These are phyloP conservation scores for Tenrec ecaudatus DNA, from an alignment of 2,113 vertebrate genomes.

Conservation along the genomic window DNA sequence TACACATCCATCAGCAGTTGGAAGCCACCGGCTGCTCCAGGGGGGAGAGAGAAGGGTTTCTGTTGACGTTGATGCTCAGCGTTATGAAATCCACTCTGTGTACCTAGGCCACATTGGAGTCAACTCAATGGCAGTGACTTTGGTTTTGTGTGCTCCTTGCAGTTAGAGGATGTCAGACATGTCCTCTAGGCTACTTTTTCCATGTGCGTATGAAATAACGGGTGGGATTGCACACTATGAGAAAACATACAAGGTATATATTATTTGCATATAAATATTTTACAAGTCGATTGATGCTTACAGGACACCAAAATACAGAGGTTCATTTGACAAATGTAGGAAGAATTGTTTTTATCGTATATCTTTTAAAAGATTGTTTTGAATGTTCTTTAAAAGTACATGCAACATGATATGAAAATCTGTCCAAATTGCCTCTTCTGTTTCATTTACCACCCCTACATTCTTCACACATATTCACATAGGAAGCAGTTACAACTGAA, in stretches of 20 bases:
- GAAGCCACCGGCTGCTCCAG: too few species aligned
- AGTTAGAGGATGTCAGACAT: too few species aligned
- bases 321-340: slow-evolving; percentile 47
- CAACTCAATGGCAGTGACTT: too few species aligned
- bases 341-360: not conserved
- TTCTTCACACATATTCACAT: slow-evolving; percentile 77
- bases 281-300: not conserved
- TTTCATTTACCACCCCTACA: slow-evolving; percentile 82
- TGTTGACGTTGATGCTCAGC: too few species aligned
- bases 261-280: too few species aligned
- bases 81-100: too few species aligned
- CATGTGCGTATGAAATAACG: not conserved
- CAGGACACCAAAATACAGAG: not conserved
- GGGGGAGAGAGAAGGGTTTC: too few species aligned
- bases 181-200: too few species aligned
- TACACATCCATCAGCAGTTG: too few species aligned
- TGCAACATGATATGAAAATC: slow-evolving; percentile 48
- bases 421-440: slow-evolving; percentile 77
- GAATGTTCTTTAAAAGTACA: slow-evolving; percentile 51
- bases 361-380: not conserved
- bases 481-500: slow-evolving; percentile 80
- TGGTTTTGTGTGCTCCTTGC: too few species aligned
- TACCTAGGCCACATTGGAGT: too few species aligned
- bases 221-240: not conserved
- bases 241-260: not conserved